Evolutionary conservation across 1,140 invertebrate species (phyloP).

Genomic region (Hyles euphorbiae): DNA sequence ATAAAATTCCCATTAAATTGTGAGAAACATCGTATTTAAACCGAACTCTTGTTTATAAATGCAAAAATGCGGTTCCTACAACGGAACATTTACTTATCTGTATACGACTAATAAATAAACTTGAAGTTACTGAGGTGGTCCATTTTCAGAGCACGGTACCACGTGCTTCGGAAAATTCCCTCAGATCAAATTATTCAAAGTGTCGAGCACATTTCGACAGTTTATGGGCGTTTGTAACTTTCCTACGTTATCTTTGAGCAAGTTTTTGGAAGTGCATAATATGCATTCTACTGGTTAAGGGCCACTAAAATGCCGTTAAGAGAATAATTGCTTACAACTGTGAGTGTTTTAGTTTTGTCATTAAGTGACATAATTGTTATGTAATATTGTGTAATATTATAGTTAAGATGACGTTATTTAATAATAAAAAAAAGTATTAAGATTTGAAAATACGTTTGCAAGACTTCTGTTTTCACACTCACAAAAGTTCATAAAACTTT

Average conservation of each 20-base stretch:
- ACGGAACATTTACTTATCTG: constrained; percentile 5
- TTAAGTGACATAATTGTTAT: too few species aligned
- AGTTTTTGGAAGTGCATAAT: constrained; percentile 10
- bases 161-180: constrained; percentile 9
- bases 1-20: too few species aligned
- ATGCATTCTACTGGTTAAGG: constrained; percentile 17
- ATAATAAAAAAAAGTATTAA: too few species aligned
- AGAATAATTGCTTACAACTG: too few species aligned
- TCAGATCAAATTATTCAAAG: neutral
- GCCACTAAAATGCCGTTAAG: constrained; percentile 13
- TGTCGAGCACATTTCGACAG: too few species aligned
- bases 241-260: constrained; percentile 17
- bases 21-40: too few species aligned
- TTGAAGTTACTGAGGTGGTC: neutral
- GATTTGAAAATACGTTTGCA: too few species aligned
- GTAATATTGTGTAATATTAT: too few species aligned
- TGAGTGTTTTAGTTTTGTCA: too few species aligned
- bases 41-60: constrained; percentile 2
- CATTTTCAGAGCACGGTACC: neutral
- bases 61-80: constrained; percentile 8
- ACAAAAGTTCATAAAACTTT: too few species aligned
- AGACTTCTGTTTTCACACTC: too few species aligned
- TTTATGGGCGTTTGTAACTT: constrained; percentile 12
- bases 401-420: too few species aligned
- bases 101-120: neutral